Percentiles rank a stretch among this genome's conserved stretches.
Conservation (phyloP, 2,113 vertebrate genomes). For the Pycnonotus jocosus region DNA sequence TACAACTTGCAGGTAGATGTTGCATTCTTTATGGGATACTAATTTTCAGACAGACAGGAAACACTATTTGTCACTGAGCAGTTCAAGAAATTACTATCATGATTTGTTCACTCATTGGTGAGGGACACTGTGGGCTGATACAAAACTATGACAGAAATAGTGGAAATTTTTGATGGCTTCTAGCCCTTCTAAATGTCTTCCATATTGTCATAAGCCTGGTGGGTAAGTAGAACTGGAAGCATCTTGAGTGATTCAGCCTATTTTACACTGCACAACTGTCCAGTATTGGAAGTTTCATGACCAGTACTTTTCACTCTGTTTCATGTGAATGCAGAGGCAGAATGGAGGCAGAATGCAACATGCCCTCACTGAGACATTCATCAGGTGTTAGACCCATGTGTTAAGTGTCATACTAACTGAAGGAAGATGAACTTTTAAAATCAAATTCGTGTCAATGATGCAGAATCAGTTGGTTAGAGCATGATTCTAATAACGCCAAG, state of each 20-base stretch:
- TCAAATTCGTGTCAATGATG: not conserved
- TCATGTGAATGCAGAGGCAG: not conserved
- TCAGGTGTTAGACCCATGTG: not conserved
- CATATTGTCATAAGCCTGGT: not conserved
- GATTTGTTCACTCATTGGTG: not conserved
- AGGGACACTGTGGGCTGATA: not conserved
- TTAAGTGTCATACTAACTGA: not conserved
- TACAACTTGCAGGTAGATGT: conserved; percentile 91
- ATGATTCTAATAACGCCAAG: not conserved
- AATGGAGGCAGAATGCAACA: not conserved
- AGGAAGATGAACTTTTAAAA: not conserved
- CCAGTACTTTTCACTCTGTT: not conserved
- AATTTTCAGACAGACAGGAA: not conserved
- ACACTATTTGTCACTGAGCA: not conserved
- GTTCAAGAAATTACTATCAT: rapidly evolving
- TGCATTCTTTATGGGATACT: not conserved
- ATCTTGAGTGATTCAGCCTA: not conserved
- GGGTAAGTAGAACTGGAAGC: not conserved
- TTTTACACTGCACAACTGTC: not conserved
- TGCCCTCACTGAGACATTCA: not conserved
- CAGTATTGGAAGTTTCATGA: not conserved
- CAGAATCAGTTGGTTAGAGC: not conserved
- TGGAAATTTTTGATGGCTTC: not conserved
- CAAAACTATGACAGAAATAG: not conserved
- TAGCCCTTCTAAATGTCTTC: not conserved